These are phyloP conservation scores for Trichopoda pennipes DNA, from an alignment of 2,888 invertebrate genomes.

Conservation along the genomic window DNA sequence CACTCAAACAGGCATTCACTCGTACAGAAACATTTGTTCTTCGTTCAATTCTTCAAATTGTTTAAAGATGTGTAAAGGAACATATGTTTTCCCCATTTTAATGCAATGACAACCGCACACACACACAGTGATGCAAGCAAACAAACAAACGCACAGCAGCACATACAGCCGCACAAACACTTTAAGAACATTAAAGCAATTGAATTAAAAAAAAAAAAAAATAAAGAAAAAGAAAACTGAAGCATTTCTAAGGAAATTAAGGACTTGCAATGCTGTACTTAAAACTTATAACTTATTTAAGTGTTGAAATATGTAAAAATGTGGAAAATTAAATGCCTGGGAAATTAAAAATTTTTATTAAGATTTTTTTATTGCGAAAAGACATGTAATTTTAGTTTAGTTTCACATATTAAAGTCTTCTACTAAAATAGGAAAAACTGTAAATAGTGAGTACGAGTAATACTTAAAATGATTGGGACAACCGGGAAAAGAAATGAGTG, in stretches of 20 bases:
- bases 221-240: not conserved
- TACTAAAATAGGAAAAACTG: too few species aligned
- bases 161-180: not conserved
- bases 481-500: too few species aligned
- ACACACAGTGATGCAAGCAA: not conserved
- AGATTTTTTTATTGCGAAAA: too few species aligned
- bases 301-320: too few species aligned
- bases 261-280: not conserved
- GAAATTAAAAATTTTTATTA: too few species aligned
- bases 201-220: slow-evolving; percentile 3
- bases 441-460: too few species aligned
- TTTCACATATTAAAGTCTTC: too few species aligned
- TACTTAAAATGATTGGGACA: too few species aligned
- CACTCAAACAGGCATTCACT: slow-evolving; percentile 17
- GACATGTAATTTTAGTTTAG: too few species aligned
- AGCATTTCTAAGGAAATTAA: not conserved
- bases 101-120: slow-evolving; percentile 36
- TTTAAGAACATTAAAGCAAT: not conserved
- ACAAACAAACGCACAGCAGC: too few species aligned
- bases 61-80: slow-evolving; percentile 49
- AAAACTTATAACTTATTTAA: too few species aligned
- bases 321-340: too few species aligned
- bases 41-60: slow-evolving; percentile 29
- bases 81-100: slow-evolving; percentile 41
- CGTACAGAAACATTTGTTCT: slow-evolving; percentile 18